Evolutionary conservation across 1,140 invertebrate species (phyloP), one percentile per base, ranked within the genome.

Genomic region (Neuroterus valhalla): DNA sequence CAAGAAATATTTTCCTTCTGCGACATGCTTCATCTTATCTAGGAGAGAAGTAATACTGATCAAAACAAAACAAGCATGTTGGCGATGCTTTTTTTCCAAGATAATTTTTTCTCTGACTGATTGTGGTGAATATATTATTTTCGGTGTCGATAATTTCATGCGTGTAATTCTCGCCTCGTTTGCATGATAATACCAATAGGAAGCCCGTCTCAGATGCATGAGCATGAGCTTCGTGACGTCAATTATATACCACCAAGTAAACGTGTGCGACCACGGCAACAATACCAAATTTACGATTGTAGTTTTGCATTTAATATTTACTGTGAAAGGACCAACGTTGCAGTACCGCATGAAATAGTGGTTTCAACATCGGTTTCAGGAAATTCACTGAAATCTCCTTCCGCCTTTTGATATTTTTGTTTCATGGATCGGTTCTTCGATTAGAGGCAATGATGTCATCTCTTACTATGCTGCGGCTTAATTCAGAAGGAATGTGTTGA

Each of bases 101-200:
- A n/a, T 8, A 38, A 38, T 38, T 38, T 38, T 38, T 38, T 38
- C 6, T 38, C 31, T 8, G 31, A 62, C 26, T 62, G 26, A 62
- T 31, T 23, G 55, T 38, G 55, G 55, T 62, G 55, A 23, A 62
- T 62, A 15, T 62, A 62, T 62, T 62, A 62, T 62, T 62, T 62
- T 62, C 21, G 31, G 55, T 62, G 55, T 62, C 55, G 31, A 62
- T 62, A 62, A 62, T 23, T 31, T 8, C 10, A 23, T 62, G 26
- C 26, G 15, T 55, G 19, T 55, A 55, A 55, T 26, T 62, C 55
- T 62, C 26, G 15, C 55, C 55, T 62, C 55, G 23, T 62, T 62
- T 62, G 55, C 55, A 62, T 62, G 31, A 62, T 62, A 62, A 62
- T 62, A 26, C 31, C 4, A 38, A 62, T 23, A 62, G 55, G 55